Conservation (phyloP, 2,113 vertebrate genomes). For the Corythoichthys haematopterus region DNA sequence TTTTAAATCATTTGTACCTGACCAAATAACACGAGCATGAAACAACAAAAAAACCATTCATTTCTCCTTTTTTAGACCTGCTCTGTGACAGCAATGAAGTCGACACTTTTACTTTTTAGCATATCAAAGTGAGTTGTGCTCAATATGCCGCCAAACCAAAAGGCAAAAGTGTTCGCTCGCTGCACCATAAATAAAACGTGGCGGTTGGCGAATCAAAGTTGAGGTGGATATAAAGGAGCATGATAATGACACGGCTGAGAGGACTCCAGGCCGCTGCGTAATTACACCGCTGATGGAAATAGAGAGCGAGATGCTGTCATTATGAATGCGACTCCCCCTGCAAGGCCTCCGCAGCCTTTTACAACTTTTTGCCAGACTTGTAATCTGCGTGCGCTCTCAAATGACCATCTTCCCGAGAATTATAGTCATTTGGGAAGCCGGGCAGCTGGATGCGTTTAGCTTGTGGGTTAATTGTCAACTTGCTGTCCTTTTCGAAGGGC, state of each 20-base stretch:
- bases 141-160: background rate
- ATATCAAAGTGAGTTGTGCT: background rate
- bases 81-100: background rate
- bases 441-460: constrained; percentile 61
- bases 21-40: background rate
- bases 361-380: constrained; percentile 61
- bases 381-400: constrained; percentile 70
- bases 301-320: constrained; percentile 62
- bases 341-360: constrained; percentile 62
- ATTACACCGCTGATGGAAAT: constrained; percentile 70
- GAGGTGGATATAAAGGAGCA: constrained; percentile 40
- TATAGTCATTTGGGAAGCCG: constrained; percentile 70
- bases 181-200: constrained; percentile 5
- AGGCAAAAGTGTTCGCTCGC: background rate
- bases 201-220: constrained; percentile 22
- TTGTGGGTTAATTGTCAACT: constrained; percentile 66
- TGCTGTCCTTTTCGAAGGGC: constrained; percentile 49
- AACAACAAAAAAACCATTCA: background rate
- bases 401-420: constrained; percentile 71
- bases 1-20: background rate
- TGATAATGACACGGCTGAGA: constrained; percentile 59
- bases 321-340: constrained; percentile 68
- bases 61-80: background rate
- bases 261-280: constrained; percentile 64
- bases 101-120: background rate